Evolutionary conservation across 64 coral and sea anemone species (phyloP).

Genomic region (Porites australiensis): DNA sequence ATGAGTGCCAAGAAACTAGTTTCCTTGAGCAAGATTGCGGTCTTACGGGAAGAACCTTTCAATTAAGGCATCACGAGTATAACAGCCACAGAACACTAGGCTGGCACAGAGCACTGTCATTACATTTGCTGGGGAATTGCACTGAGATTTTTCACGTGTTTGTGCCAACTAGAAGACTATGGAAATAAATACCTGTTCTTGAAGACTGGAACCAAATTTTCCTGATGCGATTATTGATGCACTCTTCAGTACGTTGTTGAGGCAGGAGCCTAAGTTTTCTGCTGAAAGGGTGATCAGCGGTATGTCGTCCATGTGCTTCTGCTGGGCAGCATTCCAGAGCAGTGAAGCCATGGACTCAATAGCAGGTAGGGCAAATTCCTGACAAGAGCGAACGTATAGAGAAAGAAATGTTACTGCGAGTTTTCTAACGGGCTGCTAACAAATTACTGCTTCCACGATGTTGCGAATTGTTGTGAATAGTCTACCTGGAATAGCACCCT

Average conservation of each 20-base stretch:
- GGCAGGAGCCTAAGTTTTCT: conserved; percentile 26
- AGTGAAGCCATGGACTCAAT: neutral
- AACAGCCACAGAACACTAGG: no score
- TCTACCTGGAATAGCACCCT: no score
- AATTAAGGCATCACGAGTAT: no score
- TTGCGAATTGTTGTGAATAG: no score
- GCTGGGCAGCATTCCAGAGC: neutral
- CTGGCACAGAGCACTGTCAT: no score
- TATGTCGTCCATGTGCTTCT: neutral
- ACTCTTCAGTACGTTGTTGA: conserved; percentile 2
- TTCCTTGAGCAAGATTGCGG: neutral
- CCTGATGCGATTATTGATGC: neutral
- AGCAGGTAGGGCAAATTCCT: neutral
- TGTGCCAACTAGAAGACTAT: no score
- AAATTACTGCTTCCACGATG: no score
- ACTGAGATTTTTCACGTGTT: no score
- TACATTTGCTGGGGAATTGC: no score
- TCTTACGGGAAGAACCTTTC: no score
- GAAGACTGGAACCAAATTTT: neutral
- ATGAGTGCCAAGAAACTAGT: neutral
- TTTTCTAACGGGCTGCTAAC: no score
- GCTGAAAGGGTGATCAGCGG: neutral
- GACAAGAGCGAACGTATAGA: neutral
- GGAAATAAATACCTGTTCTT: conserved; percentile 26
- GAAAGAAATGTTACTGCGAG: neutral